Conservation (phyloP, 2,888 invertebrate genomes). For the Melitaea athalia region DNA sequence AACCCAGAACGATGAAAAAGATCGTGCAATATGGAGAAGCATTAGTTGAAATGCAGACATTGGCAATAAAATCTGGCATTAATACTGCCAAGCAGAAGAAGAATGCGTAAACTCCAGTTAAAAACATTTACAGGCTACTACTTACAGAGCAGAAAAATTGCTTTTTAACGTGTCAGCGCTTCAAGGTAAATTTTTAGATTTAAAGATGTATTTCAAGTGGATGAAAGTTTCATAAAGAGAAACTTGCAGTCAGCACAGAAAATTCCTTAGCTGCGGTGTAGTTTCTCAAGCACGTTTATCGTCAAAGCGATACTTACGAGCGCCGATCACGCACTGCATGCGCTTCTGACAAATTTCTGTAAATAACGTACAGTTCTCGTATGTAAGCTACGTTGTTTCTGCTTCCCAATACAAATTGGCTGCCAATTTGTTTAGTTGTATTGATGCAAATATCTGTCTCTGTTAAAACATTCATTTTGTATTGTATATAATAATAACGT, state of each 20-base stretch:
- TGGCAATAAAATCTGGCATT: no score
- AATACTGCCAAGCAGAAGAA: no score
- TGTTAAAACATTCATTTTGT: not conserved
- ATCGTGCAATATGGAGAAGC: no score
- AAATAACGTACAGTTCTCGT: constrained; percentile 25
- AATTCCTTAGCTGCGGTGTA: constrained; percentile 13
- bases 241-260: constrained; percentile 6
- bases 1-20: no score
- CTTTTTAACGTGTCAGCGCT: not conserved
- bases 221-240: constrained; percentile 9
- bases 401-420: constrained; percentile 26
- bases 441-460: constrained; percentile 19
- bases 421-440: constrained; percentile 23
- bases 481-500: no score
- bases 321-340: constrained; percentile 28
- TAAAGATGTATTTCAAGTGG: not conserved
- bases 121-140: not conserved
- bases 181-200: not conserved
- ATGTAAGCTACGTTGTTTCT: constrained; percentile 16
- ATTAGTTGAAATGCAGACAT: no score
- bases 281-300: constrained; percentile 15
- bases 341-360: constrained; percentile 27
- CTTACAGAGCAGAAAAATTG: not conserved
- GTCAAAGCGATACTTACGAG: constrained; percentile 15
- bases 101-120: no score